phyloP scores from a whole-genome alignment of 2,113 vertebrate genomes.

The Vidua macroura region DNA sequence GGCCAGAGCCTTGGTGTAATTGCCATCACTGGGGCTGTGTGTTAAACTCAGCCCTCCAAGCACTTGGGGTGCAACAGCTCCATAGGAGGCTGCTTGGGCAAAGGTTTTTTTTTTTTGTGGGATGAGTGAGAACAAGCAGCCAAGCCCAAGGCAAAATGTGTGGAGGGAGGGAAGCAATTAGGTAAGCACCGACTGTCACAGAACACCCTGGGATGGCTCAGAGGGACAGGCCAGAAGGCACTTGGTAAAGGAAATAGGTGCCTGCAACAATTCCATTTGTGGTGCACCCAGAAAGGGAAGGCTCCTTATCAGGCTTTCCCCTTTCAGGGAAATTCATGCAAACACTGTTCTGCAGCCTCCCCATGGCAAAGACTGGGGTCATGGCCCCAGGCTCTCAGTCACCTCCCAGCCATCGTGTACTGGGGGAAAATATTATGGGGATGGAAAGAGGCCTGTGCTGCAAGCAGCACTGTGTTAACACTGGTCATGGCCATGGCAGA shows the following conservation, averaged over 20 bases:
- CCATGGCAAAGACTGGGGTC: background rate
- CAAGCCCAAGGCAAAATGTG: background rate
- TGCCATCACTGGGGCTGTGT: background rate
- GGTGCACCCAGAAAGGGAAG: background rate
- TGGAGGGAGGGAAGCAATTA: background rate
- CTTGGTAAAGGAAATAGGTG: background rate
- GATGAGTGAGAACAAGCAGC: background rate
- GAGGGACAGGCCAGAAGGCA: background rate
- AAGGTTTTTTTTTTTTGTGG: background rate
- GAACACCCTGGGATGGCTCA: background rate
- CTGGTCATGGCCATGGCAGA: fast-evolving
- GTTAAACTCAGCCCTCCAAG: background rate
- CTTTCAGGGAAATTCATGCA: background rate
- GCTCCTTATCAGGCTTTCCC: background rate
- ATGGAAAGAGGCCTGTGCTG: background rate
- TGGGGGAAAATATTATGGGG: background rate
- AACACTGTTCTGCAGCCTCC: background rate
- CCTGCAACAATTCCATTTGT: background rate
- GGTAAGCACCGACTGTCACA: background rate
- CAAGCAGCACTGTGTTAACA: background rate
- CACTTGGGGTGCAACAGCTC: background rate
- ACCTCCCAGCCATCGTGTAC: background rate
- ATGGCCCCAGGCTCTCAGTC: background rate
- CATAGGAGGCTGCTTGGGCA: background rate
- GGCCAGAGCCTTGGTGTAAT: background rate